Evolutionary conservation across 2,888 invertebrate genomes (phyloP), one percentile per base, ranked within the genome.

Genomic region (Eupeodes luniger): DNA sequence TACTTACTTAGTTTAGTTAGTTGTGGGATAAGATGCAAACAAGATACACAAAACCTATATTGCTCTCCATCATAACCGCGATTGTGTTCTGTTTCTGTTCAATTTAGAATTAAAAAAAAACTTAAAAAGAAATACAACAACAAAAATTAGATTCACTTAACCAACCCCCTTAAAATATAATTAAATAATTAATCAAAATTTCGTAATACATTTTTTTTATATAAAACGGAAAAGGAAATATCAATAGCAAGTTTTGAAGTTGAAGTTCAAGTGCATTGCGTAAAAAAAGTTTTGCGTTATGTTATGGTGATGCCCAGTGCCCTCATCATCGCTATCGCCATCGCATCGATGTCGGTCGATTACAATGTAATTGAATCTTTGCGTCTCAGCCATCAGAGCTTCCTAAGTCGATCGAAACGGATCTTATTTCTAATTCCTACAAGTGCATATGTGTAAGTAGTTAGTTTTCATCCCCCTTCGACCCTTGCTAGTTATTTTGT

Each of bases 11-110:
- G 4, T 47, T 86, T 81, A 88, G 88, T 88, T 81, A 81, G 69
- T 78, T 78, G 80, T 78, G 81, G 72, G 74, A 80, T 84, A 84
- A 84, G 84, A 84, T 81, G 72, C 84, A 59, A 76, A 67, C 76
- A 47, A 87, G 84, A 81, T 84, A 83, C 70, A 16, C 47, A 1
- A 59, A 27, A 57, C 6, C 40, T 9, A 40, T 49, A 72, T n/a
- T 72, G 59, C 72, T 72, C 72, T 16, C 62, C 62, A 62, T 53
- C 19, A 47, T 36, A 70, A 55, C 53, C 57, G 57, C 49, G 70
- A 44, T 72, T 72, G 72, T 59, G 55, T 47, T 72, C 57, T 9
- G 3, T 44, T 47, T 72, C 57, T 14, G 1, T 44, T 47, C 53
- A 19, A 70, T 55, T 40, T 55, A 40, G n/a, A 70, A 47, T 19